Conservation (phyloP, 1,140 invertebrate genomes). For the Ridgeia piscesae region DNA sequence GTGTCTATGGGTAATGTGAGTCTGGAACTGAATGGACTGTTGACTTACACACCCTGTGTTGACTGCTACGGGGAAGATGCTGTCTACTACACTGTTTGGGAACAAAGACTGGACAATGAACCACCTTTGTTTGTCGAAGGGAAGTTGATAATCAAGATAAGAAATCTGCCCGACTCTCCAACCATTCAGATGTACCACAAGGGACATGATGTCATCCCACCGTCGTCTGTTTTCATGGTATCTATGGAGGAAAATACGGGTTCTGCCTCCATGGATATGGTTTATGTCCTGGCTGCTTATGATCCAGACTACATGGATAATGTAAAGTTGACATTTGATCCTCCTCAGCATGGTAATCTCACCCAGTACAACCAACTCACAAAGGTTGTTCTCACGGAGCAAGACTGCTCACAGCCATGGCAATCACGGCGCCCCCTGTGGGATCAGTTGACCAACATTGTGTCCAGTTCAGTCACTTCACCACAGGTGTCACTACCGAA, state of each 20-base stretch:
- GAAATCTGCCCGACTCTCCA: background rate
- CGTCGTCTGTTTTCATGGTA: background rate
- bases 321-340: background rate
- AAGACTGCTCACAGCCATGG: conserved; percentile 7
- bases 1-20: background rate
- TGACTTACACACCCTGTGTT: background rate
- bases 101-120: background rate
- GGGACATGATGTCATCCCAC: background rate
- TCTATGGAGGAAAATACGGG: background rate
- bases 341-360: conserved; percentile 5
- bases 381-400: background rate
- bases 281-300: conserved; percentile 9
- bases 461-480: background rate
- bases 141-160: background rate
- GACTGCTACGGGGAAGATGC: background rate
- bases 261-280: background rate
- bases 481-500: background rate
- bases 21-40: background rate
- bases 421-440: background rate
- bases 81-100: conserved; percentile 1
- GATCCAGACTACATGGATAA: conserved; percentile 6
- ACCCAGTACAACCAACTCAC: background rate
- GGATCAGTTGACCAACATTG: background rate
- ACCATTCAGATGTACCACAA: background rate
- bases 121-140: background rate